Base-by-base conservation (phyloP, 23 tunicate species). In the Ascidia mentula region DNA sequence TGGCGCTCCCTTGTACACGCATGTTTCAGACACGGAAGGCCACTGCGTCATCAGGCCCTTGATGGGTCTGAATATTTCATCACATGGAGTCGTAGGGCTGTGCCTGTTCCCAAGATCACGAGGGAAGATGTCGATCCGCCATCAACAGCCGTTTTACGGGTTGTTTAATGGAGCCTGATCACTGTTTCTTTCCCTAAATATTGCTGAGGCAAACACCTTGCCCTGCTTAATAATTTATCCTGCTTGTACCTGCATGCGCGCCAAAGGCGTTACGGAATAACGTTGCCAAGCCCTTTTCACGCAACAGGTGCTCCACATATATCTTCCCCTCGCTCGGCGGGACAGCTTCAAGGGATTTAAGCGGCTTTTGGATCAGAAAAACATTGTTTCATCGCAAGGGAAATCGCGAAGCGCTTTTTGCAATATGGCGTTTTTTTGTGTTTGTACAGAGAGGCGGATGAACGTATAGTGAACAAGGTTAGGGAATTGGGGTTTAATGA, bases 131-230 rank as follows among this genome's bases (percentile, higher is more conserved):
- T 53, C 65, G 22, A 53, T 53, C 65, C 24, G 65, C 65, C 65
- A 53, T 53, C 65, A 53, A 53, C 65, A 53, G 65, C 22, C 65
- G 65, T 28, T 53, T 53, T 20, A 53, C 65, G 65, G 28, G 65
- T 28, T 20, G 65, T 53, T 53, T 53, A 53, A 53, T 53, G 65
- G 65, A 26, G 22, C 28, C 65, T n/a, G 65, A 53, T 53, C 65
- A 53, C 65, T 53, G 65, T 53, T 53, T 53, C 65, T 53, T 53
- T 53, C 65, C 65, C 65, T 53, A 53, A 53, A 53, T 53, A 53
- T 53, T 53, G 65, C 65, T 53, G 65, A 53, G 65, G 65, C 28
- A 9, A 53, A 53, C 65, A 53, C 65, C 65, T 53, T n/a, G 28
- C 65, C 24, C 13, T 53, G 65, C 24, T 53, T 53, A 53, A 53